Conservation (phyloP, 64 coral and sea anemone genomes). For the Platygyra sinensis region DNA sequence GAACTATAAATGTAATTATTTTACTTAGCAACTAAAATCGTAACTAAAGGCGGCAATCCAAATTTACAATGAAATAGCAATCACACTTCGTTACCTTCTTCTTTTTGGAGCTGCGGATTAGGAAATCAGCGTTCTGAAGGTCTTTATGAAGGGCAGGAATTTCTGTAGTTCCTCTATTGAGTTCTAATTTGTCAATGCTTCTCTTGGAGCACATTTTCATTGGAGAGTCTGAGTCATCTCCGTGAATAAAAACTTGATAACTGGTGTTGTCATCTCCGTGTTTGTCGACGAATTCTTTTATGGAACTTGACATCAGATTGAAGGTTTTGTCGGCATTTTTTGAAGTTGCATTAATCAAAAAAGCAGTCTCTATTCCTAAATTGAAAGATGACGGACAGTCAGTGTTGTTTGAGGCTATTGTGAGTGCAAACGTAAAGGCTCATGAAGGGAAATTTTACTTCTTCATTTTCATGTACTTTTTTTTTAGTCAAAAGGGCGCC, state of each 20-base stretch:
- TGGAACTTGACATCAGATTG: background rate
- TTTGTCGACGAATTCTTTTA: background rate
- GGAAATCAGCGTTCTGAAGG: background rate
- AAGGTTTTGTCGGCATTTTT: background rate
- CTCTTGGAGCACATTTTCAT: background rate
- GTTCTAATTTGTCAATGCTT: background rate
- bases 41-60: too few species aligned
- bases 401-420: too few species aligned
- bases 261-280: background rate
- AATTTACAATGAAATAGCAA: too few species aligned
- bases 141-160: background rate
- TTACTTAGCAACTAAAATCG: too few species aligned
- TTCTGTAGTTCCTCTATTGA: background rate
- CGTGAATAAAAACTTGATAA: slow-evolving; percentile 7
- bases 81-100: too few species aligned
- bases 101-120: too few species aligned
- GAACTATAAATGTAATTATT: too few species aligned
- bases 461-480: too few species aligned
- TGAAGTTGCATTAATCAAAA: background rate
- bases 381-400: background rate
- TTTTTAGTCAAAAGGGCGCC: too few species aligned
- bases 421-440: too few species aligned
- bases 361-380: slow-evolving; percentile 3
- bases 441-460: too few species aligned
- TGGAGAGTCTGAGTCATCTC: background rate